Evolutionary conservation across 1,140 invertebrate genomes (phyloP).

Genomic region (Manduca sexta): DNA sequence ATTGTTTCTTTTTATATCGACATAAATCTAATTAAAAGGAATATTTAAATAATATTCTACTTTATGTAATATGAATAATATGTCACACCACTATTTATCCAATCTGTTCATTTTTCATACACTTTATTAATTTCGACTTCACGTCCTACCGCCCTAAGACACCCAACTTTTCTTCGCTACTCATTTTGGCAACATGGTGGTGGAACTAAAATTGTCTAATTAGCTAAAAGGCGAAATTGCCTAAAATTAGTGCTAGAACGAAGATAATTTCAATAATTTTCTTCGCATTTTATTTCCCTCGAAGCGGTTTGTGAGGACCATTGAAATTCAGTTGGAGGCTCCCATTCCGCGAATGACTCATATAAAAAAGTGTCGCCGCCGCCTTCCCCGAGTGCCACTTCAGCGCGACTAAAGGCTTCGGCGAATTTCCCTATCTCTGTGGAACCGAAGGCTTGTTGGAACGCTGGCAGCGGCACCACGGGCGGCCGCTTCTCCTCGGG

Average conservation of each 20-base stretch:
- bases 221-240: conserved; percentile 54
- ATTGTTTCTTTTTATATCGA: conserved; percentile 38
- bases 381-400: conserved; percentile 45
- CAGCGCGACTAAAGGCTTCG: conserved; percentile 71
- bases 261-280: conserved; percentile 50
- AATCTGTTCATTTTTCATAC: conserved; percentile 45
- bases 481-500: conserved; percentile 46
- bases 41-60: conserved; percentile 55
- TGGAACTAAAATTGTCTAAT: conserved; percentile 64
- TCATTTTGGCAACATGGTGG: conserved; percentile 69
- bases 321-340: conserved; percentile 42
- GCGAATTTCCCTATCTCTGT: conserved; percentile 84
- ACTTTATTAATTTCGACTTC: conserved; percentile 59
- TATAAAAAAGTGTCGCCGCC: conserved; percentile 43
- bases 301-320: conserved; percentile 51
- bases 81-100: conserved; percentile 61
- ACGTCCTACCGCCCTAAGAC: conserved; percentile 57
- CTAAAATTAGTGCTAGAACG: conserved; percentile 43
- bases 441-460: conserved; percentile 84
- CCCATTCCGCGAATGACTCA: conserved; percentile 63
- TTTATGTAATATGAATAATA: conserved; percentile 59
- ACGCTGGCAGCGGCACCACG: conserved; percentile 78
- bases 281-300: conserved; percentile 65
- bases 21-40: conserved; percentile 66
- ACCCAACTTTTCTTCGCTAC: conserved; percentile 44